Evolutionary conservation across 2,113 vertebrate species (phyloP), one percentile per base, ranked within the genome.

Genomic region (Prietella phreatophila): DNA sequence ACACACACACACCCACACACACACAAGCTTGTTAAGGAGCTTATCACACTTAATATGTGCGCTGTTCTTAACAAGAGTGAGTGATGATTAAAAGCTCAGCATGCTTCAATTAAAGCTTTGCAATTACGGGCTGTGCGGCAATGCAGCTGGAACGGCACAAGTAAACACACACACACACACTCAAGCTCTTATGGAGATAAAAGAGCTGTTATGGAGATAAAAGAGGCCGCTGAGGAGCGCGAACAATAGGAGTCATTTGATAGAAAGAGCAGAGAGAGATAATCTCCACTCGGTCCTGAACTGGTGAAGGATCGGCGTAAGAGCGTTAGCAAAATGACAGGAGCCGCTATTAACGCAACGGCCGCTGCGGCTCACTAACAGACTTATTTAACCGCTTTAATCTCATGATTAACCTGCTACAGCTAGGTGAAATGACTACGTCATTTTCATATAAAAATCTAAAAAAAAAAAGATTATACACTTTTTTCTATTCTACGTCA

Each of bases 21-120:
- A 83, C 30, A 90, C 89, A 80, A 42, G 82, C 92, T 93, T 82
- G 85, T 94, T 94, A 94, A 91, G 89, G 86, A 88, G 89, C 87
- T 83, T 92, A 91, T 93, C 92, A 85, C 63, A 91, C 91, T 94
- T 94, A 95, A 94, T 93, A 93, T 83, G 86, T 85, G 91, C 91
- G 91, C 93, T 88, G 90, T 91, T 89, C 90, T 91, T 92, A 92
- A 92, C 92, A 73, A 89, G 88, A 93, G 84, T 90, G 90, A 89
- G 88, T 36, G 69, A 89, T 92, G 93, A 95, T 95, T 95, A 93
- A 95, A 92, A 91, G 90, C 92, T 85, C 92, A 92, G 93, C 93
- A 93, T 91, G 91, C 91, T 90, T 92, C 92, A 93, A 91, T 94
- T 91, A 91, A 83, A 88, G 88, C 91, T 87, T 86, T 76, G 50